phyloP scores from a whole-genome alignment of 2,113 vertebrate species.

The Ochotona curzoniae region DNA sequence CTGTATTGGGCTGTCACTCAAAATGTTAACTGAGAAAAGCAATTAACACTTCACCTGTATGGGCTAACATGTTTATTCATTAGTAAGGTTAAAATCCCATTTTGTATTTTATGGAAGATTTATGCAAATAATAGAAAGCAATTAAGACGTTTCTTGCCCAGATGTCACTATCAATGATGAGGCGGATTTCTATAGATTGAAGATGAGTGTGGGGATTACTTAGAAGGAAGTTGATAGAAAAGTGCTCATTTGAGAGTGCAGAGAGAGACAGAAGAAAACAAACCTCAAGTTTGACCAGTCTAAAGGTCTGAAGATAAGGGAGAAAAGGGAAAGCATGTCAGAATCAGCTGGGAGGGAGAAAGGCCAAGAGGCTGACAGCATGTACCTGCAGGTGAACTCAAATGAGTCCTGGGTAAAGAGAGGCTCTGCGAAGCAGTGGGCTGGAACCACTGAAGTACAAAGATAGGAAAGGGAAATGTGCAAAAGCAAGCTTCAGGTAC shows the following conservation, averaged over 20 bases:
- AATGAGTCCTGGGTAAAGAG: conserved; percentile 43
- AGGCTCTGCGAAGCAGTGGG: background rate
- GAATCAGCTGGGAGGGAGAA: too few relatives aligned
- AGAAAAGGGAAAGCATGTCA: conserved; percentile 12
- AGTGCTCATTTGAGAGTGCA: background rate
- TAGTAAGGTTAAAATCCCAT: conserved; percentile 75
- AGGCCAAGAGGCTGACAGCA: conserved; percentile 17
- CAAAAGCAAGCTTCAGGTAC: conserved; percentile 49
- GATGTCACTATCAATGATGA: conserved; percentile 73
- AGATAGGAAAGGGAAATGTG: conserved; percentile 11
- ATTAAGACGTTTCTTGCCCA: conserved; percentile 77
- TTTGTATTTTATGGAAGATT: conserved; percentile 74
- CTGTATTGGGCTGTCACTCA: conserved; percentile 75
- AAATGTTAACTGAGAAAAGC: conserved; percentile 74
- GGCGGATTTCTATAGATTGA: conserved; percentile 63
- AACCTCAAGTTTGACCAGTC: conserved; percentile 13
- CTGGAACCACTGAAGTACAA: conserved; percentile 41
- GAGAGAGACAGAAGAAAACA: background rate
- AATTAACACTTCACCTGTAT: conserved; percentile 76
- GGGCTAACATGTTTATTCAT: conserved; percentile 77
- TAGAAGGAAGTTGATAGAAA: conserved; percentile 50
- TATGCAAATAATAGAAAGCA: conserved; percentile 77
- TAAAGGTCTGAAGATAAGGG: conserved; percentile 47
- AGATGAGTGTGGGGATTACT: conserved; percentile 53
- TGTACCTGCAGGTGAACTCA: conserved; percentile 31